Base-by-base conservation (phyloP, 2,888 invertebrate genomes). In the Bhutanitis thaidina region DNA sequence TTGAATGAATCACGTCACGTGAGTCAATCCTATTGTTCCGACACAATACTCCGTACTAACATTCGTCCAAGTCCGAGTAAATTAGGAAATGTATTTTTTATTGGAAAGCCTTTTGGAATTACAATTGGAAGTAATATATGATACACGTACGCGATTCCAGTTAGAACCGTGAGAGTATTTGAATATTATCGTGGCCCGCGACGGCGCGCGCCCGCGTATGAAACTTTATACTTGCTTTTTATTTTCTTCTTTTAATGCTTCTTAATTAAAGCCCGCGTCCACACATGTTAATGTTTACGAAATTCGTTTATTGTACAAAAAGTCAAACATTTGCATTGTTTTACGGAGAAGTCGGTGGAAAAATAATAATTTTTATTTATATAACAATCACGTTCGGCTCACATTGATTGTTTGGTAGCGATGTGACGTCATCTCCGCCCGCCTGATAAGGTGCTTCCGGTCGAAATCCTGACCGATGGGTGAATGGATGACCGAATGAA, bases 1-100 rank as follows among this genome's bases (percentile, higher is more conserved):
- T 80, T 74, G 78, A 80, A 84, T 87, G 87, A 87, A 80, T 87
- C 84, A 86, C 77, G 75, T 74, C 69, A 76, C 73, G 63, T 85
- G 86, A 86, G 74, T 86, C 86, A 87, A 78, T 68, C 66, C 77
- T 79, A 87, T 86, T 87, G 86, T 87, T 83, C 80, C 67, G 69
- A 69, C 67, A 77, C 78, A 82, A 80, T 81, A 75, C 78, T 62
- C 56, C 55, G 69, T 68, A 71, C 67, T 69, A 71, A 71, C 66
- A 69, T 47, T 38, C 52, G 51, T 13, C 41, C 67, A 65, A 60
- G 65, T 66, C 65, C 66, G 62, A 74, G 85, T 87, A 84, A 87
- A 86, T 88, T 88, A 85, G 87, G 88, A 84, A 86, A 88, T 82
- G 86, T 79, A 70, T 81, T 84, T 86, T 88, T 86, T 87, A 86